A percentile compares a stretch with the other conserved stretches of the same genome.
Conservation (phyloP, 2,797 vertebrate species). For the Premnoplex brunnescens region DNA sequence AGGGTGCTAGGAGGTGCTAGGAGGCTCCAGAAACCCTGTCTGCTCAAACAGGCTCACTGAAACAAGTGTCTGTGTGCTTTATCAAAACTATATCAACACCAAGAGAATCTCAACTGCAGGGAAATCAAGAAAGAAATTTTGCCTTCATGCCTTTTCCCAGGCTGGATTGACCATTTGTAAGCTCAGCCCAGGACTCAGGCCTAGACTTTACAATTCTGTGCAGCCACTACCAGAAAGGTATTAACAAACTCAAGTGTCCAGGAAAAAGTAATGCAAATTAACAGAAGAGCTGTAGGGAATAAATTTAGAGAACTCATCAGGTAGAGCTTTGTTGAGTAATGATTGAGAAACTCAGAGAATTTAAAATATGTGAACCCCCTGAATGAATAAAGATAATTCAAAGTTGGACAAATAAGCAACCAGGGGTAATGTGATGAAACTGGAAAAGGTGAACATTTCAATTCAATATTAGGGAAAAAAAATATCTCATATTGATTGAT, state of each 20-base stretch:
- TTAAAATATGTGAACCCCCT: not conserved
- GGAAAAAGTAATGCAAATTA: constrained; percentile 7
- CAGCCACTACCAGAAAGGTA: not conserved
- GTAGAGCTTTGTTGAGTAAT: constrained; percentile 1
- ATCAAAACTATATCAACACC: not conserved
- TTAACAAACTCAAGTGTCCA: not conserved
- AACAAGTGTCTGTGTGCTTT: not conserved
- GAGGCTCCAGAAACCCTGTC: not conserved
- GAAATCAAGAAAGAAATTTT: not conserved
- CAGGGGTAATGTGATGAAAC: not conserved
- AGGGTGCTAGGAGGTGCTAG: no score
- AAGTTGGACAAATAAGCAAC: not conserved
- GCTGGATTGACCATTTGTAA: not conserved
- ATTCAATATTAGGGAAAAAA: not conserved
- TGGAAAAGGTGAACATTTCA: not conserved
- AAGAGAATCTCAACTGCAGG: not conserved
- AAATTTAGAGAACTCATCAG: constrained; percentile 18
- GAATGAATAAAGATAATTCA: not conserved
- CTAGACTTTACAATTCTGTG: not conserved
- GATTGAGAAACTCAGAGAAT: constrained; percentile 25
- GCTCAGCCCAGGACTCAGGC: not conserved
- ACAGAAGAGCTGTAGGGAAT: not conserved
- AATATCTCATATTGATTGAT: not conserved
- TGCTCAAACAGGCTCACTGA: not conserved
- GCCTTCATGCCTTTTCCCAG: not conserved